Percentiles rank a stretch among this genome's conserved stretches.
phyloP scores from a whole-genome alignment of 2,888 invertebrate genomes.

The Coenonympha glycerion region DNA sequence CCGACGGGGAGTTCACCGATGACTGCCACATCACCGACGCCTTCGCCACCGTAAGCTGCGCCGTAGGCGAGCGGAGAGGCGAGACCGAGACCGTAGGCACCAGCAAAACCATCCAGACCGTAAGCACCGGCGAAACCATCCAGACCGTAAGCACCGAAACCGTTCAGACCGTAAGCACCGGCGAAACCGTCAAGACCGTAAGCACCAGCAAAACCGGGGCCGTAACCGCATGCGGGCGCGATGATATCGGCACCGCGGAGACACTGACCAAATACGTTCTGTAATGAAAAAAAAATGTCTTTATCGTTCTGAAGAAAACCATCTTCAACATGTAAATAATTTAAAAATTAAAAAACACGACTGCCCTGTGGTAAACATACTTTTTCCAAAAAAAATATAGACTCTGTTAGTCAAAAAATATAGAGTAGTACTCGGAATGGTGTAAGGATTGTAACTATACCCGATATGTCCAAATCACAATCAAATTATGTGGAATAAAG shows the following conservation, averaged over 20 bases:
- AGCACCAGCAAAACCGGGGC: background rate
- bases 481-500: too few species aligned
- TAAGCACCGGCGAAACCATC: background rate
- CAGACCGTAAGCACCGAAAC: background rate
- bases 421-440: too few species aligned
- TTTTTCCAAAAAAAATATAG: too few species aligned
- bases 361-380: too few species aligned
- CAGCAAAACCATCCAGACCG: background rate
- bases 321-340: background rate
- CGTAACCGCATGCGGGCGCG: conserved; percentile 21
- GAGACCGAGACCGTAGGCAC: background rate
- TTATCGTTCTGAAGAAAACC: too few species aligned
- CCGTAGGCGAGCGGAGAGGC: background rate
- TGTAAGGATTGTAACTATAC: too few species aligned
- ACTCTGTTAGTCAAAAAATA: too few species aligned
- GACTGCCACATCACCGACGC: conserved; percentile 31
- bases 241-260: conserved; percentile 5
- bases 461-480: too few species aligned
- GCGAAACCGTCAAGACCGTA: background rate
- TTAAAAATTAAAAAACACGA: too few species aligned
- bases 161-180: too few species aligned
- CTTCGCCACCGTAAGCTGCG: conserved; percentile 30
- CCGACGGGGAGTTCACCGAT: conserved; percentile 32
- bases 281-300: background rate
- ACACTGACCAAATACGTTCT: background rate